These are phyloP conservation scores for Poeciliopsis gracilis DNA, from an alignment of 2,797 vertebrate species.

Conservation along the genomic window DNA sequence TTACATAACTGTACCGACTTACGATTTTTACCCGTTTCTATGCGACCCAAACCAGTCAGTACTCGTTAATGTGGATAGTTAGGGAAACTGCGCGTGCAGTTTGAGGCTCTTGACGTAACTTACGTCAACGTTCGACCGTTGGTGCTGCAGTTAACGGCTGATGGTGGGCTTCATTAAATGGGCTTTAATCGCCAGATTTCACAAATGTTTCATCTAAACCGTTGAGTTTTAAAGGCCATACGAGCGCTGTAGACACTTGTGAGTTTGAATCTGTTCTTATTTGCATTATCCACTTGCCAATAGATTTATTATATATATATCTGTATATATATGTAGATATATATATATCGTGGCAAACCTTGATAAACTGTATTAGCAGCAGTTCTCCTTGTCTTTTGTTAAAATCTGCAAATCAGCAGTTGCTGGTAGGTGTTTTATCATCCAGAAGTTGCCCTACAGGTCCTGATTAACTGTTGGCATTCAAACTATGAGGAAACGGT, in stretches of 20 bases:
- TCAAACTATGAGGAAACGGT: constrained; percentile 65
- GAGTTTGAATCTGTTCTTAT: background rate
- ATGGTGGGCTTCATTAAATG: background rate
- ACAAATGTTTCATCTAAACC: background rate
- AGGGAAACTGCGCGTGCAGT: too few relatives aligned
- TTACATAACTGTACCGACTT: background rate
- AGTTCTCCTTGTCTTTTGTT: background rate
- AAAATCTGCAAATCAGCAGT: constrained; percentile 9
- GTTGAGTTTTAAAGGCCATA: background rate
- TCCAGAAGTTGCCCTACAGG: constrained; percentile 29
- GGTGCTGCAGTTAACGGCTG: background rate
- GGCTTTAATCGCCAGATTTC: background rate
- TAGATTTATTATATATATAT: background rate
- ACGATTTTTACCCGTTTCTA: background rate
- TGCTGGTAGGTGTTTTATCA: constrained; percentile 24
- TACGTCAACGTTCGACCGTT: background rate
- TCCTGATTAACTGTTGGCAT: constrained; percentile 33
- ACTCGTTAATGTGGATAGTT: background rate
- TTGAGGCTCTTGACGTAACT: background rate
- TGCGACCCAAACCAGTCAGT: too few relatives aligned
- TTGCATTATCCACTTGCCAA: background rate
- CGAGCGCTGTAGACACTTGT: background rate
- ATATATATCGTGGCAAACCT: too few relatives aligned
- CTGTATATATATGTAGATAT: too few relatives aligned
- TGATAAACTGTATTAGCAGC: background rate